Evolutionary conservation across 2,113 vertebrate genomes (phyloP).

Genomic region (Ciconia maguari): DNA sequence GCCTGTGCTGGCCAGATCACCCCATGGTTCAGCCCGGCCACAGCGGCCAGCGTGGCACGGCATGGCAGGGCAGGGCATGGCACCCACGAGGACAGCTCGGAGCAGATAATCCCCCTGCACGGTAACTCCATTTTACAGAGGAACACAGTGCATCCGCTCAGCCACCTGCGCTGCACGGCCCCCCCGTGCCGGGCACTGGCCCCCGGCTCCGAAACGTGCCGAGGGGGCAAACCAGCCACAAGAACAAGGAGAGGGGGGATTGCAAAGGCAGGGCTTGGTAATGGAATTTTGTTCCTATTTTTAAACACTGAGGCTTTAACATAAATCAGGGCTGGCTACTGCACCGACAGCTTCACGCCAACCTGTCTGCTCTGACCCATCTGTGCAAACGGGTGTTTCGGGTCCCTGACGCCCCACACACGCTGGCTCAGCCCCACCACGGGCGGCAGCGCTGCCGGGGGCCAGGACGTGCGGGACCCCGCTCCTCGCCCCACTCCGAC

Average conservation of each 20-base stretch:
- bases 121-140: not conserved
- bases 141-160: not conserved
- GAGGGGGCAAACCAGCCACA: not conserved
- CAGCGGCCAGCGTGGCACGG: not conserved
- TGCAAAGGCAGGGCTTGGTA: not conserved
- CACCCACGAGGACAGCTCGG: not conserved
- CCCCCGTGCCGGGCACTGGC: not conserved
- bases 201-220: rapidly evolving
- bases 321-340: too few relatives aligned
- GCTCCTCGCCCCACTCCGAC: not conserved
- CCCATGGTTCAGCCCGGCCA: not conserved
- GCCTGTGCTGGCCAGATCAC: not conserved
- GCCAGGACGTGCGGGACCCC: rapidly evolving
- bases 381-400: not conserved
- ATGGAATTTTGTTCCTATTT: not conserved
- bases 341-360: not conserved
- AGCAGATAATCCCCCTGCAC: not conserved
- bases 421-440: not conserved
- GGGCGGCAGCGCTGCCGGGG: not conserved
- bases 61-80: rapidly evolving
- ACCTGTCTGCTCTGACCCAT: not conserved
- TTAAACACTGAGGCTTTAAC: not conserved
- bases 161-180: not conserved
- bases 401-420: rapidly evolving
- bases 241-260: rapidly evolving